These are phyloP conservation scores for Leptinotarsa peninsularis DNA, from an alignment of 2,888 invertebrate genomes.

Conservation along the genomic window DNA sequence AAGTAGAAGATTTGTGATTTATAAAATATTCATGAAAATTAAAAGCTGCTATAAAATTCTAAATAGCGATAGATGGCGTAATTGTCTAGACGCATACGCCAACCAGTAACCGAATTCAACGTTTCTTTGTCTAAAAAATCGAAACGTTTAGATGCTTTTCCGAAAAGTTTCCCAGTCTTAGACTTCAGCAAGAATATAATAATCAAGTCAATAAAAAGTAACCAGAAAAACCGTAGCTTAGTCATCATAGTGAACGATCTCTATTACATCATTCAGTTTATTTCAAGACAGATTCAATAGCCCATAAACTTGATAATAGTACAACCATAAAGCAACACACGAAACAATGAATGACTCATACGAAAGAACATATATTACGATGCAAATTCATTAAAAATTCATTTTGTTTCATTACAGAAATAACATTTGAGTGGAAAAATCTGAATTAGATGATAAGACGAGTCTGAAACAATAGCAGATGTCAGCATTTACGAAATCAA, in stretches of 20 bases:
- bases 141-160: no score
- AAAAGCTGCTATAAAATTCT: no score
- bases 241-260: neutral
- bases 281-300: conserved; percentile 12
- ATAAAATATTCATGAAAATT: no score
- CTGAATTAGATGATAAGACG: neutral
- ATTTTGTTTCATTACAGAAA: neutral
- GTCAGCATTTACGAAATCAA: no score
- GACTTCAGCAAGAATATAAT: no score
- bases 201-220: no score
- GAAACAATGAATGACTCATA: conserved; percentile 18
- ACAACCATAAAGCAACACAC: conserved; percentile 1
- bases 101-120: no score
- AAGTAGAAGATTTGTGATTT: no score
- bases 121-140: no score
- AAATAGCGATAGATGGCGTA: no score
- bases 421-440: neutral
- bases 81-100: no score
- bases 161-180: no score
- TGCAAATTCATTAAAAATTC: neutral
- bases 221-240: neutral
- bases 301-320: neutral
- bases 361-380: neutral
- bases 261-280: neutral
- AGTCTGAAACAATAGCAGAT: neutral